Base-by-base conservation (phyloP, 2,797 vertebrate genomes). In the Anniella stebbinsi region DNA sequence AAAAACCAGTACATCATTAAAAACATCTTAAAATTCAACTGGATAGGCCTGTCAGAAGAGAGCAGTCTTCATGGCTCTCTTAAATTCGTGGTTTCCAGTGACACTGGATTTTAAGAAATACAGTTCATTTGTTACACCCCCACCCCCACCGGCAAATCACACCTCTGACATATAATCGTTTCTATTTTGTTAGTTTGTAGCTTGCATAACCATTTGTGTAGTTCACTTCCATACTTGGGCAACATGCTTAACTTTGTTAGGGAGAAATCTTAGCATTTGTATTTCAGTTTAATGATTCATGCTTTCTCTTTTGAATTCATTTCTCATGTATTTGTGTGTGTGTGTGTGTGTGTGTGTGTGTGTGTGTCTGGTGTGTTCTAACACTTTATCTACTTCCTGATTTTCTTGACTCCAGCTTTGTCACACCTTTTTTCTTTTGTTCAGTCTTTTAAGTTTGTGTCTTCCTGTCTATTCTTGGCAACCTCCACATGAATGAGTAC, bases 341-440 rank as follows among this genome's bases (percentile, higher is more conserved):
- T 86, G n/a, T 86, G 41, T 76, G 28, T 21, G 25, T 33, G 45
- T 45, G 45, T 45, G 30, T 51, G 28, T 86, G n/a, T 86, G 41
- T 76, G 28, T 21, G 25, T 33, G 33, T 7, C 7, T 41, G 51
- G 66, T 4, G 11, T 63, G 2, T 54, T 84, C 60, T 77, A 30
- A 67, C 41, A 30, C 88, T 93, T 69, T 72, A 86, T 93, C 88
- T 92, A 73, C 93, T 95, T 95, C 93, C 93, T 95, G 92, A 92
- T 88, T 86, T 93, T 89, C 63, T 89, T 0, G 66, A 70, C 21
- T 93, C 88, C 76, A 93, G 77, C 69, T 87, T 72, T 57, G 2
- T 84, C 84, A 92, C 33, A 51, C 2, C 0, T 73, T 94, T 89
- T 28, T 0, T 89, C 84, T 51, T 93, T 92, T 86, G 9, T 78